Base-by-base conservation (phyloP, 64 coral and sea anemone genomes). In the Montipora sp. region DNA sequence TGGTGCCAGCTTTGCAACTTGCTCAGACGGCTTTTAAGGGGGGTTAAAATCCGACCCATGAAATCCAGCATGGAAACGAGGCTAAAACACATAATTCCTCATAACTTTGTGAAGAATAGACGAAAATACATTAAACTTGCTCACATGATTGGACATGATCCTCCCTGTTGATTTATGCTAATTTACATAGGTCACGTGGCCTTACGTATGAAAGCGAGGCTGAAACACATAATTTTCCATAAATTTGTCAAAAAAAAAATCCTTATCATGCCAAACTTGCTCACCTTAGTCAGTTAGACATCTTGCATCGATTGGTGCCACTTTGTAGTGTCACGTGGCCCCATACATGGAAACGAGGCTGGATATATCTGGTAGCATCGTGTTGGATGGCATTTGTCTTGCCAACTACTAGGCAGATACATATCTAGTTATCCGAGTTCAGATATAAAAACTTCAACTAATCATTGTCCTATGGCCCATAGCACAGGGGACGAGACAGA, bases 131-230 rank as follows among this genome's bases (percentile, higher is more conserved):
- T 49, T 79, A 91, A 83, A 91, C 89, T 91, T 91, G 89, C 79
- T 91, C 89, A 91, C 48, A 91, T 83, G 89, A 91, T 91, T 91
- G 89, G 89, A 46, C 89, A 91, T 91, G 89, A 91, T 83, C 78
- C 89, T 91, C 89, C 69, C 66, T 91, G 89, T 91, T 83, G 89
- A 83, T 91, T 91, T 91, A 91, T 83, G 67, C 8, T 91, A 83
- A 83, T 91, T 91, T 83, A 75, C 89, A 83, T 75, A 91, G 89
- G 61, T 91, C 79, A 83, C n/a, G 79, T 83, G 89, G 83, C 78
- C 67, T 91, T 91, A 83, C 66, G 78, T 79, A 91, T 91, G 90
- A 91, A 91, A 91, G 90, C 68, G 80, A 91, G 90, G 79, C 80
- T 92, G 69, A 92, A 80, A 90, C 89, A 80, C 89, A 90, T 90